Evolutionary conservation across 2,888 invertebrate genomes (phyloP).

Genomic region (Epicampocera succincta): DNA sequence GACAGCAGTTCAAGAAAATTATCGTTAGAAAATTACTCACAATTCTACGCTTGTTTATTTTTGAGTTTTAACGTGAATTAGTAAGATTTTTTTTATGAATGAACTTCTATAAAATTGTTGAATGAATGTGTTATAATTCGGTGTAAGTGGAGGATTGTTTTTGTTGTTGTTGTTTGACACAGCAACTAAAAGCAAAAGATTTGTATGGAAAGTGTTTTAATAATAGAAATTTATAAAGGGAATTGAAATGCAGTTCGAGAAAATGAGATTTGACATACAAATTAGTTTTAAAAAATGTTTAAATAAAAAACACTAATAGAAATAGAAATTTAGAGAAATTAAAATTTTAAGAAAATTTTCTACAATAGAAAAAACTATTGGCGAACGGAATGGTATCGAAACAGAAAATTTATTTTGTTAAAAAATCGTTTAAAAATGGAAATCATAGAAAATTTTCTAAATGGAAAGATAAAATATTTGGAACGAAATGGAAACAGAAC

Average conservation of each 20-base stretch:
- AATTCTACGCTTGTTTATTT: slow-evolving; percentile 18
- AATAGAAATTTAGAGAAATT: no score
- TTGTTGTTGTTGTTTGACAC: slow-evolving; percentile 40
- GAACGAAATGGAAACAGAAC: slow-evolving; percentile 36
- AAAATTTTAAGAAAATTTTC: no score
- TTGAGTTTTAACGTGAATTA: neutral
- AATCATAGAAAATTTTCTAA: no score
- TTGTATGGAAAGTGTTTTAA: slow-evolving; percentile 3
- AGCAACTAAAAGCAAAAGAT: slow-evolving; percentile 33
- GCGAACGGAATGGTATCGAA: slow-evolving; percentile 35
- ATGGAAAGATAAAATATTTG: no score
- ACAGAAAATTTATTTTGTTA: no score
- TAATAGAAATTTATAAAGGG: slow-evolving; percentile 9
- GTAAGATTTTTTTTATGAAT: slow-evolving; percentile 29
- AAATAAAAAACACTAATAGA: neutral
- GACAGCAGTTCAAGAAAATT: slow-evolving; percentile 26
- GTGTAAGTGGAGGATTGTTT: slow-evolving; percentile 29
- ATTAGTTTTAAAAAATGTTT: neutral
- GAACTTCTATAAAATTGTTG: slow-evolving; percentile 16
- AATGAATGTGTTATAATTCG: slow-evolving; percentile 20
- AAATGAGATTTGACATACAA: neutral
- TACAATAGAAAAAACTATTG: no score
- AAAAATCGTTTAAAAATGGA: no score
- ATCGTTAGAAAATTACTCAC: slow-evolving; percentile 28
- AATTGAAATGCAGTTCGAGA: slow-evolving; percentile 4